Percentiles rank a stretch among this genome's conserved stretches.
These are phyloP conservation scores for Prunella strophiata DNA, from an alignment of 2,797 vertebrate species.

Conservation along the genomic window DNA sequence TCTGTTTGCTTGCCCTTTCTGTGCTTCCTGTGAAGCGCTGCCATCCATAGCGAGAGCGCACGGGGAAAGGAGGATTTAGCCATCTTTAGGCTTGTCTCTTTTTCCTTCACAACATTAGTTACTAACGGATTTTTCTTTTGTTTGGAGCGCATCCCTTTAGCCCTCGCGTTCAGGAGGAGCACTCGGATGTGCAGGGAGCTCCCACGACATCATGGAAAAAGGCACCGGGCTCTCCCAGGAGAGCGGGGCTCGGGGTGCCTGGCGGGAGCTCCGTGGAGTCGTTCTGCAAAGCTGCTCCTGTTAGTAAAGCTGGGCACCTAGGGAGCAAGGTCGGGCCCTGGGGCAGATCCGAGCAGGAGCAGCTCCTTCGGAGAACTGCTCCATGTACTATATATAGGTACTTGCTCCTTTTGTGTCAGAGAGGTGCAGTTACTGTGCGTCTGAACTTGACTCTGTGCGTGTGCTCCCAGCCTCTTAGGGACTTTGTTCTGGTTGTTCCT, in stretches of 20 bases:
- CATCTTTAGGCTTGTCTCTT: not conserved
- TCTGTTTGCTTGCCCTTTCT: not conserved
- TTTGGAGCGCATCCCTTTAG: not conserved
- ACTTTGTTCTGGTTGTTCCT: not conserved
- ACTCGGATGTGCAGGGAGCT: not conserved
- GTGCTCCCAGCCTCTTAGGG: not conserved
- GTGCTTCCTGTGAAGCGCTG: not conserved
- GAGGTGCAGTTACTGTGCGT: not conserved
- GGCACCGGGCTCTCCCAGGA: not conserved
- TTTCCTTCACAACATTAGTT: not conserved
- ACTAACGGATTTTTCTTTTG: not conserved
- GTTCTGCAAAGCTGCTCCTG: not conserved
- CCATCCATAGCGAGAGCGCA: not conserved
- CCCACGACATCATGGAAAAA: not conserved
- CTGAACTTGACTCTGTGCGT: not conserved
- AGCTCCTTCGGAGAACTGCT: not conserved
- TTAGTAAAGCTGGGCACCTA: fast-evolving
- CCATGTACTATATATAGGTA: fast-evolving
- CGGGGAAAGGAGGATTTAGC: not conserved
- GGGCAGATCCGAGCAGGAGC: not conserved
- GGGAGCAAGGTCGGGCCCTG: not conserved
- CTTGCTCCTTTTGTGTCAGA: not conserved
- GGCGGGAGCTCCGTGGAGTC: fast-evolving
- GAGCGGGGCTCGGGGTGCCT: not conserved
- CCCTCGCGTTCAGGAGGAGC: not conserved